Percentiles rank a stretch among this genome's conserved stretches.
Conservation (phyloP, 2,113 vertebrate species). For the Grantiella picta region DNA sequence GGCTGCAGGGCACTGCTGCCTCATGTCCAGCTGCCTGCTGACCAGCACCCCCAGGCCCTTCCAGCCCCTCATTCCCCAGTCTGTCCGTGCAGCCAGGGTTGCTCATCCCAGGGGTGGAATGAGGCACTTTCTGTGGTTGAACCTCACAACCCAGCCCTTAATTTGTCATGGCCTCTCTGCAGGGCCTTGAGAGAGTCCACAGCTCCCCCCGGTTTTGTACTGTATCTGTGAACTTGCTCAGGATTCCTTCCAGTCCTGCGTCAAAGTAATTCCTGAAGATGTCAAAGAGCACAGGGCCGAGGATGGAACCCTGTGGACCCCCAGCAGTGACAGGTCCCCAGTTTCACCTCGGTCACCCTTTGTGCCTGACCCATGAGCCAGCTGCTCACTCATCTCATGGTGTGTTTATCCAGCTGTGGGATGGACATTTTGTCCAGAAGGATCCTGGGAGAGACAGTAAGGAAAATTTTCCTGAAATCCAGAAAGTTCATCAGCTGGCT, state of each 20-base stretch:
- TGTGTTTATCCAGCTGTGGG: not conserved
- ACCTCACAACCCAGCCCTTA: not conserved
- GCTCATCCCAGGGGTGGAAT: too few species aligned
- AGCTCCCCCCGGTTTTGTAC: not conserved
- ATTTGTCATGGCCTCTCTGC: not conserved
- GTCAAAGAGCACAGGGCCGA: rapidly evolving
- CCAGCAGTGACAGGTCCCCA: rapidly evolving
- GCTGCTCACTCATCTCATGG: not conserved
- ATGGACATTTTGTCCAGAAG: not conserved
- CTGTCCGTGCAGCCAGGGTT: rapidly evolving
- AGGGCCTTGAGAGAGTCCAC: rapidly evolving
- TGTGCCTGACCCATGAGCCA: not conserved
- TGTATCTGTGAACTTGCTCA: not conserved
- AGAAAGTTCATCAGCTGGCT: not conserved
- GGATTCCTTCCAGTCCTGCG: not conserved
- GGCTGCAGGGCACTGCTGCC: not conserved
- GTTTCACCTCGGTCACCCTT: too few species aligned
- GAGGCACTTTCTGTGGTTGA: rapidly evolving
- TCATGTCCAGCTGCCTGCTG: too few species aligned
- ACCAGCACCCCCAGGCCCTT: not conserved
- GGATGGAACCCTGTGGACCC: not conserved
- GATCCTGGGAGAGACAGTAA: not conserved
- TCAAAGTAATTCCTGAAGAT: not conserved
- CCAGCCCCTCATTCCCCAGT: not conserved
- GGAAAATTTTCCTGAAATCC: not conserved